phyloP scores from a whole-genome alignment of 2,797 vertebrate genomes.

The Ctenochaetus hawaiiensis region DNA sequence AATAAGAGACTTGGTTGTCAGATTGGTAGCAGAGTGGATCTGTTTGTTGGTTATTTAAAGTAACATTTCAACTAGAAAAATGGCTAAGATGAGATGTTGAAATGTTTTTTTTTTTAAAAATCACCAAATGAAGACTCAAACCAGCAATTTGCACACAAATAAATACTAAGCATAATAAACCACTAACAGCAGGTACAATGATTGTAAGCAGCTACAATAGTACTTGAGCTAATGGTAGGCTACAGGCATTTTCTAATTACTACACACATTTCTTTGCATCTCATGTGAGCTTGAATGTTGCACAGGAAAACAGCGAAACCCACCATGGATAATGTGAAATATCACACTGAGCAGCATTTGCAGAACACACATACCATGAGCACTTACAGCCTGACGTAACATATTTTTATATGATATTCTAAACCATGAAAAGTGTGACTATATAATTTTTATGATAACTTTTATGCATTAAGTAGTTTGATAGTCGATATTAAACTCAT shows the following conservation, averaged over 20 bases:
- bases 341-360: background rate
- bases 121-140: no score
- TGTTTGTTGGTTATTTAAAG: background rate
- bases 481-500: slow-evolving; percentile 19
- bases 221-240: background rate
- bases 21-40: background rate
- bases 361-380: background rate
- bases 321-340: background rate
- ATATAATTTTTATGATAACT: no score
- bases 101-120: background rate
- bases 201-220: background rate
- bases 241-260: background rate
- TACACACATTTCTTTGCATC: background rate
- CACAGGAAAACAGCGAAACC: no score
- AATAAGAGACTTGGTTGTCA: background rate
- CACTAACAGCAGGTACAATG: background rate
- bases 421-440: no score
- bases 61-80: background rate
- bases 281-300: background rate
- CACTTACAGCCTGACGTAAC: background rate
- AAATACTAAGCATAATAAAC: background rate
- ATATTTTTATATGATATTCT: no score
- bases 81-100: background rate
- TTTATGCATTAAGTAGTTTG: background rate
- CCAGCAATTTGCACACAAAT: background rate